Evolutionary conservation across 2,888 invertebrate genomes (phyloP).

Genomic region (Saturnia japonica): DNA sequence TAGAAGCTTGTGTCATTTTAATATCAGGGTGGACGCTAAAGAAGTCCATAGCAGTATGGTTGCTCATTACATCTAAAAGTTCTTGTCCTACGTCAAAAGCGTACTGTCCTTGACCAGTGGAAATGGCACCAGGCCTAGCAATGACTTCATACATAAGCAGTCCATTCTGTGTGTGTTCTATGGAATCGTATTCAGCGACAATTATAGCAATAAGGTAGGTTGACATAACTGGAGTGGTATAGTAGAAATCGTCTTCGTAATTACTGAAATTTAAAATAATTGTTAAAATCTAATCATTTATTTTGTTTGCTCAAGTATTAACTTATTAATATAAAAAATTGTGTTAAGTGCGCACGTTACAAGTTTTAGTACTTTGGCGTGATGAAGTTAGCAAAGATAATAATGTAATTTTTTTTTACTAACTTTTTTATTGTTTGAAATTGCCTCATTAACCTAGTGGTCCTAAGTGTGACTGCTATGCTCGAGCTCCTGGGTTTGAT

Average conservation of each 20-base stretch:
- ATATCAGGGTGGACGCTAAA: slow-evolving; percentile 68
- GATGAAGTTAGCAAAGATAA: no score
- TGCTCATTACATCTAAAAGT: slow-evolving; percentile 74
- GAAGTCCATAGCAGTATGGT: slow-evolving; percentile 79
- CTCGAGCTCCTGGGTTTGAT: no score
- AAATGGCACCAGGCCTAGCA: slow-evolving; percentile 68
- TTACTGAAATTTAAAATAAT: slow-evolving; percentile 44
- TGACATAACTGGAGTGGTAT: slow-evolving; percentile 78
- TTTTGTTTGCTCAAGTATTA: no score
- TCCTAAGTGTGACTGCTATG: no score
- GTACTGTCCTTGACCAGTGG: slow-evolving; percentile 59
- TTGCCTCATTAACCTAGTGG: no score
- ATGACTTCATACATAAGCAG: slow-evolving; percentile 63
- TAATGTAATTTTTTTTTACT: no score
- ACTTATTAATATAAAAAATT: no score
- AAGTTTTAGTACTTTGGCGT: no score
- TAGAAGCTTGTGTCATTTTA: slow-evolving; percentile 87
- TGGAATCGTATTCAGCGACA: slow-evolving; percentile 81
- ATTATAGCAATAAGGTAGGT: slow-evolving; percentile 87
- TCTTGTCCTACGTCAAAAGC: slow-evolving; percentile 66
- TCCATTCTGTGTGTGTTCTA: slow-evolving; percentile 25
- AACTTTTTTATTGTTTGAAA: no score
- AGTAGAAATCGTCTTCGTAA: slow-evolving; percentile 57
- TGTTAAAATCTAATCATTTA: neutral
- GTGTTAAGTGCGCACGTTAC: no score